Conservation (phyloP, 2,113 vertebrate genomes). For the Notarius quadriscutis region DNA sequence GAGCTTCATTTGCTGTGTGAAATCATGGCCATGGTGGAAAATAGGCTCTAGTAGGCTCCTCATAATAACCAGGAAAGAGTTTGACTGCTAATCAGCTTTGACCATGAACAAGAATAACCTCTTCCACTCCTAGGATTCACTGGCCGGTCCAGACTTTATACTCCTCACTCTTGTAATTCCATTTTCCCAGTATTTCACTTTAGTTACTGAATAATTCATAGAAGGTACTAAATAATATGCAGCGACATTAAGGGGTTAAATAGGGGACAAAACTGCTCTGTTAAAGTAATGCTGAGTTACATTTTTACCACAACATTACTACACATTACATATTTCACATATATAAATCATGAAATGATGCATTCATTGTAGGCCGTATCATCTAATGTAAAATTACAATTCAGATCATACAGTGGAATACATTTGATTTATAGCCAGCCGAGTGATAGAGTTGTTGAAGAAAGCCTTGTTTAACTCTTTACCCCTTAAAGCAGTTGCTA, state of each 20-base stretch:
- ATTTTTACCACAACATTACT: not conserved
- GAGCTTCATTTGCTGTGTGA: constrained; percentile 10
- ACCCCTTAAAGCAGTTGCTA: too few relatives aligned
- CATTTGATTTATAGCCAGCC: not conserved
- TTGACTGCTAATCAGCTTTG: not conserved
- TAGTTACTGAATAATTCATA: not conserved
- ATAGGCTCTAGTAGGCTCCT: not conserved
- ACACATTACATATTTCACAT: not conserved
- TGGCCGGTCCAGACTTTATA: not conserved
- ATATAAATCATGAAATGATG: not conserved
- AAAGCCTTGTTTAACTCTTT: constrained; percentile 59
- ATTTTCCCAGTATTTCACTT: not conserved
- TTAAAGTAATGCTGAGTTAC: not conserved
- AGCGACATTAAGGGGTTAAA: not conserved
- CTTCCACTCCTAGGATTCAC: not conserved
- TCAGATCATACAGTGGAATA: not conserved
- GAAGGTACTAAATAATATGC: not conserved
- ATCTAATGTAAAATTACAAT: not conserved
- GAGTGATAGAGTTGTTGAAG: constrained; percentile 39
- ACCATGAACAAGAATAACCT: not conserved
- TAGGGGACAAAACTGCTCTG: not conserved
- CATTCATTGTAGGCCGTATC: not conserved
- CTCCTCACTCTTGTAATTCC: not conserved
- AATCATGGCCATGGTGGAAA: not conserved
- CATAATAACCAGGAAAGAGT: constrained; percentile 5